Percentiles rank a stretch among this genome's conserved stretches.
phyloP scores from a whole-genome alignment of 2,113 vertebrate species.

The Poeciliopsis retropinna region DNA sequence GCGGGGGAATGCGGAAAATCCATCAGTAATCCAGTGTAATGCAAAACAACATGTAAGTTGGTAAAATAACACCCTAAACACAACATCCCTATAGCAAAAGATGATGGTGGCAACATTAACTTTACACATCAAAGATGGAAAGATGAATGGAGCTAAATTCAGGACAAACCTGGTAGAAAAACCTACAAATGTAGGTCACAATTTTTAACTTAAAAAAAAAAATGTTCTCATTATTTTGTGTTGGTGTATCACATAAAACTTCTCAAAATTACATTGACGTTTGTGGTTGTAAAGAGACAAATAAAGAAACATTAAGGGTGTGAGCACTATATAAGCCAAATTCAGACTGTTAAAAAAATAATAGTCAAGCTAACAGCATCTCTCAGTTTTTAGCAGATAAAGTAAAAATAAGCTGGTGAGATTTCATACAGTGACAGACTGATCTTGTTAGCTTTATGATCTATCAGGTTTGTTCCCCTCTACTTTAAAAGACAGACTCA shows the following conservation, averaged over 20 bases:
- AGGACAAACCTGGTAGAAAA: too few relatives aligned
- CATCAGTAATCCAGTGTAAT: too few relatives aligned
- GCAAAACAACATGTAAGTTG: too few relatives aligned
- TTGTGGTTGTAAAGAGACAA: background rate
- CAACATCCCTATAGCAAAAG: background rate
- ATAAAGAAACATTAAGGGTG: background rate
- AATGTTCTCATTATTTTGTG: background rate
- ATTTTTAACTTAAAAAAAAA: background rate
- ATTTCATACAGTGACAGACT: background rate
- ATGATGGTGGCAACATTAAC: background rate
- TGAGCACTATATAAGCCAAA: background rate
- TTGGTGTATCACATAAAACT: background rate
- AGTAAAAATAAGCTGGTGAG: background rate
- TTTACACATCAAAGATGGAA: too few relatives aligned
- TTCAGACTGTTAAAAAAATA: too few relatives aligned
- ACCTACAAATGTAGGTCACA: too few relatives aligned
- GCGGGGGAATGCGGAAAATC: too few relatives aligned
- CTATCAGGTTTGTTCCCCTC: background rate
- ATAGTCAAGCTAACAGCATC: background rate
- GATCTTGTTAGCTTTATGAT: background rate
- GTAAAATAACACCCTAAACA: background rate
- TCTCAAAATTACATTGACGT: background rate
- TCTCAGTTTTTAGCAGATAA: background rate
- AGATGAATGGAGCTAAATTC: too few relatives aligned
- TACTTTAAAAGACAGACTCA: background rate